Evolutionary conservation across 2,797 vertebrate genomes (phyloP).

Genomic region (Lagorchestes hirsutus): DNA sequence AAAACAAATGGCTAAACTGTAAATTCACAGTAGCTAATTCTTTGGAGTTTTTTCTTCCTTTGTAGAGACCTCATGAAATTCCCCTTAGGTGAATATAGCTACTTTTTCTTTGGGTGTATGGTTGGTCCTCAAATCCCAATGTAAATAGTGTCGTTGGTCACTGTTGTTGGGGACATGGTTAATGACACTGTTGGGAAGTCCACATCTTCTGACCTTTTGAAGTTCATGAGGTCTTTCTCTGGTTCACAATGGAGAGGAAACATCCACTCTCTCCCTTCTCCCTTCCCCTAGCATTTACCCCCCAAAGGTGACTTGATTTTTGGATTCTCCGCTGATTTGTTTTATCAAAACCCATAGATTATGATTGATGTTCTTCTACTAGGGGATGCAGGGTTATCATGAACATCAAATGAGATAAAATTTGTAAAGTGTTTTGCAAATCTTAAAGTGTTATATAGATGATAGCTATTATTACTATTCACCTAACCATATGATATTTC

Average conservation of each 20-base stretch:
- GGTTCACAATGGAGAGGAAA: neutral
- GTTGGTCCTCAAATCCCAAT: neutral
- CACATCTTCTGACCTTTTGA: neutral
- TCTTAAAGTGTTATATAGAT: neutral
- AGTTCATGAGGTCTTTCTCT: neutral
- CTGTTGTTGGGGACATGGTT: neutral
- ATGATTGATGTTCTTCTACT: neutral
- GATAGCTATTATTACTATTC: neutral
- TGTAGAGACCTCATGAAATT: neutral
- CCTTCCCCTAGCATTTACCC: neutral
- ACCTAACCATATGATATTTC: neutral
- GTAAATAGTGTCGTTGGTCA: neutral
- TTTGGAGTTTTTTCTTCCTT: neutral
- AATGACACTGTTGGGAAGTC: neutral
- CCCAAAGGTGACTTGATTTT: neutral
- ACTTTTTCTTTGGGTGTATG: neutral
- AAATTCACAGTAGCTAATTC: neutral
- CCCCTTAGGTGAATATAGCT: neutral
- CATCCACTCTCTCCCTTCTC: neutral
- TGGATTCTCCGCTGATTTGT: neutral
- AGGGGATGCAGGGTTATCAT: neutral
- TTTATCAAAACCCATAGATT: neutral
- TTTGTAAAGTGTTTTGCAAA: constrained; percentile 1
- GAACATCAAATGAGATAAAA: constrained; percentile 16
- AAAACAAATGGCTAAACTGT: neutral